Evolutionary conservation across 1,140 invertebrate genomes (phyloP).

Genomic region (Zaprionus nigranus): DNA sequence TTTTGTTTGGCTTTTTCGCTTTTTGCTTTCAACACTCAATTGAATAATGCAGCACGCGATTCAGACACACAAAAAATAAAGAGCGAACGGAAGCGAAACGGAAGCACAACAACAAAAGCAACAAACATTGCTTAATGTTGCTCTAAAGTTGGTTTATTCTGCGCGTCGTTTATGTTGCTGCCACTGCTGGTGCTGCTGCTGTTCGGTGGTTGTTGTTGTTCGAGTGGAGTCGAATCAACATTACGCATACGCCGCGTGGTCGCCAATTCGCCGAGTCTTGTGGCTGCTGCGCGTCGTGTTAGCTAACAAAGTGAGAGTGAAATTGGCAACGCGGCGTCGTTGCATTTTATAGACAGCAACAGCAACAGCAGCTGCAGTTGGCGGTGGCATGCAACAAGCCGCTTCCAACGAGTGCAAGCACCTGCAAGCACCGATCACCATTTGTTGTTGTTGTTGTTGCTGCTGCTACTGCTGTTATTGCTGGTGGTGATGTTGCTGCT

Average conservation of each 20-base stretch:
- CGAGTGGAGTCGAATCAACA: constrained; percentile 6
- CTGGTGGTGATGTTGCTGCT: constrained; percentile 14
- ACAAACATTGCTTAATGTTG: constrained; percentile 19
- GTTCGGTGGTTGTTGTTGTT: neutral
- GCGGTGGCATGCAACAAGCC: constrained; percentile 26
- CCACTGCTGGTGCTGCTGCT: neutral
- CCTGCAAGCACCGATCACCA: constrained; percentile 38
- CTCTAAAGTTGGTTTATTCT: constrained; percentile 3
- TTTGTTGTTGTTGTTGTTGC: constrained; percentile 22
- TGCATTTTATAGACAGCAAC: constrained; percentile 65
- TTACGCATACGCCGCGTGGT: constrained; percentile 47
- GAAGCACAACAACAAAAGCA: constrained; percentile 12
- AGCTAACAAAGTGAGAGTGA: constrained; percentile 78
- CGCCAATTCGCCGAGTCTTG: constrained; percentile 9
- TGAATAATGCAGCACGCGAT: constrained; percentile 21
- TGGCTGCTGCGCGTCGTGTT: constrained; percentile 59
- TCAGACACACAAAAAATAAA: constrained; percentile 3
- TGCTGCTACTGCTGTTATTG: constrained; percentile 2
- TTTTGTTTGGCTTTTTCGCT: neutral
- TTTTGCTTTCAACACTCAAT: constrained; percentile 31
- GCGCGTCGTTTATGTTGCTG: neutral
- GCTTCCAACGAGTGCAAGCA: constrained; percentile 65
- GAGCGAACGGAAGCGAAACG: constrained; percentile 6
- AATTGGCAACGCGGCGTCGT: constrained; percentile 54
- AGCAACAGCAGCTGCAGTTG: neutral